A percentile compares a stretch with the other conserved stretches of the same genome.
These are phyloP conservation scores for Eolophus roseicapilla DNA, from an alignment of 2,113 vertebrate species.

Conservation along the genomic window DNA sequence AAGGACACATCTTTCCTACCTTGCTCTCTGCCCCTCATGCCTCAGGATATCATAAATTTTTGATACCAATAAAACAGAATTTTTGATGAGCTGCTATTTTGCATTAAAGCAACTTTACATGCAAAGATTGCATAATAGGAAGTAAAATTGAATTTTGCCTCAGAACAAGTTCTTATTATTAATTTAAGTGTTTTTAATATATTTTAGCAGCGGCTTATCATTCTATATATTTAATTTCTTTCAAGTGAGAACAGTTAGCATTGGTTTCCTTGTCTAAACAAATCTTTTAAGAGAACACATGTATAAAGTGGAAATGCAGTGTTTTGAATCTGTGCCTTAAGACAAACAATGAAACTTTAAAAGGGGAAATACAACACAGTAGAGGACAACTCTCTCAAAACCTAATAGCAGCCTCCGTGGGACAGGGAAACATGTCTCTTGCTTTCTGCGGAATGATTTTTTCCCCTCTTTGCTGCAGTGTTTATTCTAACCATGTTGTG, in stretches of 20 bases:
- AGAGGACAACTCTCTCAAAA: constrained; percentile 38
- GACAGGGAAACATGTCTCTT: not conserved
- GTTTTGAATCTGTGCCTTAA: constrained; percentile 54
- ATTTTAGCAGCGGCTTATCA: constrained; percentile 68
- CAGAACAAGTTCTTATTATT: constrained; percentile 75
- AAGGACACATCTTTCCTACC: constrained; percentile 67
- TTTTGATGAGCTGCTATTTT: constrained; percentile 68
- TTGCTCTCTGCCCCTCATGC: constrained; percentile 65
- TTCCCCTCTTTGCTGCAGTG: not conserved
- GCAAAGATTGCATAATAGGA: constrained; percentile 73
- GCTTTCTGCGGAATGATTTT: not conserved
- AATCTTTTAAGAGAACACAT: constrained; percentile 63
- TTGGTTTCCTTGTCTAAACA: constrained; percentile 68
- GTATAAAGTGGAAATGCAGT: constrained; percentile 36
- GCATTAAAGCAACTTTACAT: constrained; percentile 75
- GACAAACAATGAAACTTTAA: constrained; percentile 63
- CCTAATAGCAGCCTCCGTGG: not conserved
- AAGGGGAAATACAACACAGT: constrained; percentile 46
- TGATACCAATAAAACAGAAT: constrained; percentile 75
- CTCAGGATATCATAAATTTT: constrained; percentile 71
- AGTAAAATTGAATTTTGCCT: constrained; percentile 73
- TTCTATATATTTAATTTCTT: constrained; percentile 73
- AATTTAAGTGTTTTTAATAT: constrained; percentile 74
- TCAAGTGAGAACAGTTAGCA: constrained; percentile 69
- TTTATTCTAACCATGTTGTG: not conserved